A percentile compares a stretch with the other conserved stretches of the same genome.
These are phyloP conservation scores for Apis mellifera DNA, from an alignment of 1,140 invertebrate species.

Conservation along the genomic window DNA sequence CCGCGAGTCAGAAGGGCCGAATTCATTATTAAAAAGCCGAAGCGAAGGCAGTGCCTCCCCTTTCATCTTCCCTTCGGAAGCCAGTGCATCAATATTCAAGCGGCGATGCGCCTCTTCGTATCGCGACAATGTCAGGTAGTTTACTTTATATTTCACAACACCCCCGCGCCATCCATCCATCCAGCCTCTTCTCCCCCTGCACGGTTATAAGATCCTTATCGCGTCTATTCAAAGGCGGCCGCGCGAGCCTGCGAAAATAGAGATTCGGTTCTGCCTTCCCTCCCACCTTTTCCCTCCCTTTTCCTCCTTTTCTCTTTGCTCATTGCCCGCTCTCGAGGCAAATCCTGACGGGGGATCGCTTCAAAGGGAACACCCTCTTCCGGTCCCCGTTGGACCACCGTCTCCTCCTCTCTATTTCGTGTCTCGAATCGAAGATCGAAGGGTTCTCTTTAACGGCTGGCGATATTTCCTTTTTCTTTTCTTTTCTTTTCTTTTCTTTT, in stretches of 20 bases:
- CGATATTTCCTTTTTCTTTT: neutral
- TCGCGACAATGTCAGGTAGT: conserved; percentile 66
- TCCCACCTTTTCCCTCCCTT: conserved; percentile 4
- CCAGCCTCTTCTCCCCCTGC: conserved; percentile 22
- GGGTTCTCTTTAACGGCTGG: neutral
- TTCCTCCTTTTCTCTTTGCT: conserved; percentile 24
- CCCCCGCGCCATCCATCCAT: conserved; percentile 61
- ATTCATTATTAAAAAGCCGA: conserved; percentile 49
- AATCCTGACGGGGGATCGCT: conserved; percentile 18
- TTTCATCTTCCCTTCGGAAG: conserved; percentile 55
- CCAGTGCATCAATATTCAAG: conserved; percentile 68
- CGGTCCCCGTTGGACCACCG: conserved; percentile 3
- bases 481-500: neutral
- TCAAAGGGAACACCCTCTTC: conserved; percentile 5
- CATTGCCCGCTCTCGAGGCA: conserved; percentile 22
- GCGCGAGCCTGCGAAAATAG: conserved; percentile 65
- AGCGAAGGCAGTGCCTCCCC: neutral
- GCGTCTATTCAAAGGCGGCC: conserved; percentile 61
- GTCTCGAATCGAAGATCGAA: conserved; percentile 18
- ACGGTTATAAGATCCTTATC: conserved; percentile 70
- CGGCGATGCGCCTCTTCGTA: conserved; percentile 55
- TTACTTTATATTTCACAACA: conserved; percentile 74
- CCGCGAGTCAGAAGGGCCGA: conserved; percentile 27
- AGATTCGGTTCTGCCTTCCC: conserved; percentile 54
- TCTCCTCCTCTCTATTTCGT: conserved; percentile 10